Percentiles rank a stretch among this genome's conserved stretches.
phyloP scores from a whole-genome alignment of 2,797 vertebrate species.

The Pseudochirops corinnae region DNA sequence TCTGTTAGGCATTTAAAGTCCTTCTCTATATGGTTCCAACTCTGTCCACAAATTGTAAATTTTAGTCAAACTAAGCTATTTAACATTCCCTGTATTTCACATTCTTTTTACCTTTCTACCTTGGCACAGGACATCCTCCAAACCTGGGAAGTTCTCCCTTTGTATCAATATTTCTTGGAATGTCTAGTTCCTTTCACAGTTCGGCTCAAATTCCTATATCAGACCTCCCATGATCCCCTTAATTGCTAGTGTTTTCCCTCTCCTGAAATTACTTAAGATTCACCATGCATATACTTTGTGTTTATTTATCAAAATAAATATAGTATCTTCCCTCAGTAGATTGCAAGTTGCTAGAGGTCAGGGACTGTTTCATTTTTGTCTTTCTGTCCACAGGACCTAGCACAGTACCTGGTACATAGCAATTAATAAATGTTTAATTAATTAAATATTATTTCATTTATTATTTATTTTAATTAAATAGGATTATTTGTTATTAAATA shows the following conservation, averaged over 20 bases:
- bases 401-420: too few relatives aligned
- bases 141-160: background rate
- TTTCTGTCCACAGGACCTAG: too few relatives aligned
- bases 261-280: background rate
- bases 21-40: background rate
- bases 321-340: background rate
- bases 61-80: background rate
- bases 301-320: background rate
- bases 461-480: too few relatives aligned
- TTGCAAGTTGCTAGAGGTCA: too few relatives aligned
- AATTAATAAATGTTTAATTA: too few relatives aligned
- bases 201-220: background rate
- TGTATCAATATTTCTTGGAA: background rate
- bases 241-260: background rate
- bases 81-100: background rate
- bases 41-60: background rate
- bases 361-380: too few relatives aligned
- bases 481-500: too few relatives aligned
- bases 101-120: background rate
- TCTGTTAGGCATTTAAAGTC: background rate
- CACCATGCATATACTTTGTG: background rate
- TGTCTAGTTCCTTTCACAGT: too few relatives aligned
- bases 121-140: background rate
- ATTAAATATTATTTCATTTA: too few relatives aligned
- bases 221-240: background rate